A percentile compares a stretch with the other conserved stretches of the same genome.
Conservation (phyloP, 2,113 vertebrate species). For the Rhinolophus ferrumequinum region DNA sequence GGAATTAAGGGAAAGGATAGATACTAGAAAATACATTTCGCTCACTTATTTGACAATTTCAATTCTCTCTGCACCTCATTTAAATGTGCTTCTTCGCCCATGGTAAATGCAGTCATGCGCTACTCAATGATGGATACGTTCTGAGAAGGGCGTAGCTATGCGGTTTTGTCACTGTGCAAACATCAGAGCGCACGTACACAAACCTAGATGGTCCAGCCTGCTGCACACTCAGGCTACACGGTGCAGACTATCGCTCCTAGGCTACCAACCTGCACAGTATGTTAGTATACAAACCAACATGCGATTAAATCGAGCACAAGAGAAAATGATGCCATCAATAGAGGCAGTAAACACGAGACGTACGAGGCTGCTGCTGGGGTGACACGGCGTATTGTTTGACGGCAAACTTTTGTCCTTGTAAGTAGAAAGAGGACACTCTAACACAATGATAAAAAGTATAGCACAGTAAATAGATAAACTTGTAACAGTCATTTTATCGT, state of each 20-base stretch:
- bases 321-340: background rate
- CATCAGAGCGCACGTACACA: background rate
- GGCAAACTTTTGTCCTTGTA: background rate
- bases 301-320: background rate
- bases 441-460: background rate
- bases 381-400: background rate
- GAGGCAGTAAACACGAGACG: background rate
- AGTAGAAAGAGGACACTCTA: background rate
- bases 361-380: background rate
- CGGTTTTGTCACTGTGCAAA: background rate
- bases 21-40: background rate
- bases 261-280: background rate
- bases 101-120: background rate
- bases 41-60: conserved; percentile 40
- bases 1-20: conserved; percentile 7
- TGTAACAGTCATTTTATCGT: background rate
- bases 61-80: conserved; percentile 20
- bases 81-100: conserved; percentile 30
- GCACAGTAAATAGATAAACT: background rate
- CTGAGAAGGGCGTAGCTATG: background rate
- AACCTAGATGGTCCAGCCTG: background rate
- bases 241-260: background rate
- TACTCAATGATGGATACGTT: background rate
- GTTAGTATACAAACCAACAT: background rate
- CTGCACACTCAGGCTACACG: background rate